Evolutionary conservation across 2,797 vertebrate species (phyloP), one percentile per base, ranked within the genome.

Genomic region (Poecilia gillii): DNA sequence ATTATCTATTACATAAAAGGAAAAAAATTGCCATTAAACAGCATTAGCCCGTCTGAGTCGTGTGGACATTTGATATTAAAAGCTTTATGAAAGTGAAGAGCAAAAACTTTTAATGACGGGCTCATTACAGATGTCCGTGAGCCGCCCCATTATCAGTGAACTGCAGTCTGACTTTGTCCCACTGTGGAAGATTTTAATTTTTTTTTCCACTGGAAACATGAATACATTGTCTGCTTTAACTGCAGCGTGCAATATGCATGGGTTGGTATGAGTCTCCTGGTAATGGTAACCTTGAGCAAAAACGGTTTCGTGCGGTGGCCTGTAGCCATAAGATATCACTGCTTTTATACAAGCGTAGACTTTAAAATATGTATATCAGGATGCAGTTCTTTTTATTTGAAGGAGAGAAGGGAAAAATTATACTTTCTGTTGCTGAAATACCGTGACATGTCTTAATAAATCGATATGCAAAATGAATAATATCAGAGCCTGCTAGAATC

Each of bases 11-110:
- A 46, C 28, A 82, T 75, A 20, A 82, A 79, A 57, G 33, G n/a
- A 16, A 53, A 45, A 81, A 68, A 77, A 62, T 0, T 74, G 51
- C 31, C 64, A 78, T 83, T 31, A 81, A 86, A 83, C 43, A 14
- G 16, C 74, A 77, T 88, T 84, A 80, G 73, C 71, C 47, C 75
- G 4, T 57, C 6, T 55, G 55, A 82, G 73, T 77, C 76, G 59
- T 55, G 68, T 82, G 80, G 33, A 85, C 66, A 81, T 82, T 78
- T 83, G 39, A 79, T 68, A 84, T 81, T 55, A 76, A 80, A 81
- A 74, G 39, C 71, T 53, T 43, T 66, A 45, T 25, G 18, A 86
- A 75, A 71, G 66, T 46, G 59, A 59, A 76, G 72, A 78, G 82
- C 28, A 25, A 16, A 81, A 57, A 66, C 75, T 80, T 59, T 75